phyloP scores from a whole-genome alignment of 2,113 vertebrate species.

The Mus pahari region DNA sequence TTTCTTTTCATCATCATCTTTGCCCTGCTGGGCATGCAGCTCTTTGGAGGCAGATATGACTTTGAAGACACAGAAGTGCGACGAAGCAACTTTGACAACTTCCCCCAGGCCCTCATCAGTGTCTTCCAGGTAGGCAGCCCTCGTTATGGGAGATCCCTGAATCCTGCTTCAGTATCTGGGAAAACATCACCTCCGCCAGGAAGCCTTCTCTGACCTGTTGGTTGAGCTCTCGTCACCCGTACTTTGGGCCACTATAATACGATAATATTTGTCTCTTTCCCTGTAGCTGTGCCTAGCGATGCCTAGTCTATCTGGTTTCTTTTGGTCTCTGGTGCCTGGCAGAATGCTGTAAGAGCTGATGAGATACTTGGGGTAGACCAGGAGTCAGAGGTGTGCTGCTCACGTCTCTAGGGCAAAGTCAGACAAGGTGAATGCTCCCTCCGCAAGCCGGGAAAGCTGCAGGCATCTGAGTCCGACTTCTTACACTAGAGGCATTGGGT shows the following conservation, averaged over 20 bases:
- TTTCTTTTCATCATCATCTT: slow-evolving; percentile 98
- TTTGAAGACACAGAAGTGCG: slow-evolving; percentile 90
- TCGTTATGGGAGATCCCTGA: rapidly evolving
- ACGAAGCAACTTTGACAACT: slow-evolving; percentile 98
- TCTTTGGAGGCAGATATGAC: slow-evolving; percentile 97
- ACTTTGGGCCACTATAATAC: too few relatives aligned
- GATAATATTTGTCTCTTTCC: rapidly evolving
- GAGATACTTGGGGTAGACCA: rapidly evolving
- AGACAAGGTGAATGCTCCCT: neutral
- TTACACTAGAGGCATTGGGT: rapidly evolving
- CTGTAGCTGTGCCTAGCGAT: neutral
- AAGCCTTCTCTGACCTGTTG: neutral
- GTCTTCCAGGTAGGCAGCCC: slow-evolving; percentile 94
- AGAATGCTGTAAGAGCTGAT: too few relatives aligned
- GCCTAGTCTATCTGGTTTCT: neutral
- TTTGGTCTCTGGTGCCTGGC: neutral
- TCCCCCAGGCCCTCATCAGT: slow-evolving; percentile 97
- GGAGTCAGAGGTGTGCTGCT: rapidly evolving
- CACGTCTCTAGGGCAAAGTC: neutral
- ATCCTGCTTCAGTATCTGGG: neutral
- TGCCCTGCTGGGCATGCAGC: slow-evolving; percentile 97
- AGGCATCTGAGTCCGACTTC: neutral
- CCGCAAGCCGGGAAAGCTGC: neutral
- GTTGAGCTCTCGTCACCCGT: neutral
- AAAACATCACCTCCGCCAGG: neutral